phyloP scores from a whole-genome alignment of 1,140 invertebrate genomes.

The Magallana ariakensis region DNA sequence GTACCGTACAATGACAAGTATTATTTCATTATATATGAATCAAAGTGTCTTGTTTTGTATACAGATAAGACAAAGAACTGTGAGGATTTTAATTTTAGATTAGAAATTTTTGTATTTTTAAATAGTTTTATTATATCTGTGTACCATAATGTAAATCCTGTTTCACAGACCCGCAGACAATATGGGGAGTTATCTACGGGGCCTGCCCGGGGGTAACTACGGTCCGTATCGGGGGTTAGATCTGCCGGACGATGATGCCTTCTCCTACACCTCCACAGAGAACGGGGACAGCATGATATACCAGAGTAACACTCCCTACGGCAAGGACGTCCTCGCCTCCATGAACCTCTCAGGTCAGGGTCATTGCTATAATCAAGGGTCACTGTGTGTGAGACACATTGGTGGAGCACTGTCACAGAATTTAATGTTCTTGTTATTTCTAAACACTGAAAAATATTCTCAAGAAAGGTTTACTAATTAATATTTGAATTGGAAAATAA shows the following conservation, averaged over 20 bases:
- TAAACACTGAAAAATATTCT: neutral
- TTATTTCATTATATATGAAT: too few species aligned
- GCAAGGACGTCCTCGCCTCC: slow-evolving; percentile 70
- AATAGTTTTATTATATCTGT: too few species aligned
- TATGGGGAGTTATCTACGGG: slow-evolving; percentile 54
- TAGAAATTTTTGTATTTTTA: too few species aligned
- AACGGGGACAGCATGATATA: slow-evolving; percentile 64
- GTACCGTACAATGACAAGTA: too few species aligned
- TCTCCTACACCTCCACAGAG: slow-evolving; percentile 76
- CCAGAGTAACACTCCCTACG: slow-evolving; percentile 60
- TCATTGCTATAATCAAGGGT: neutral
- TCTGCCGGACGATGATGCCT: slow-evolving; percentile 72
- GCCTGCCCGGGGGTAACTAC: slow-evolving; percentile 46
- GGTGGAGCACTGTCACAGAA: neutral
- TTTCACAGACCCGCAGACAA: slow-evolving; percentile 11
- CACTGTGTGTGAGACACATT: too few species aligned
- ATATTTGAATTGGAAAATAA: too few species aligned
- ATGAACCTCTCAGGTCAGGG: slow-evolving; percentile 70
- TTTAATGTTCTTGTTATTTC: neutral
- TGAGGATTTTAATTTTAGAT: too few species aligned
- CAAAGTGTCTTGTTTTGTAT: too few species aligned
- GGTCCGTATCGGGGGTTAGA: slow-evolving; percentile 53
- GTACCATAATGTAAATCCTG: neutral
- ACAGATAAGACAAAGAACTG: too few species aligned
- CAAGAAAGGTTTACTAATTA: neutral